Evolutionary conservation across 92 coral and sea anemone genomes (phyloP), one percentile per base, ranked within the genome.

Genomic region (Chrysogorgia sp.): DNA sequence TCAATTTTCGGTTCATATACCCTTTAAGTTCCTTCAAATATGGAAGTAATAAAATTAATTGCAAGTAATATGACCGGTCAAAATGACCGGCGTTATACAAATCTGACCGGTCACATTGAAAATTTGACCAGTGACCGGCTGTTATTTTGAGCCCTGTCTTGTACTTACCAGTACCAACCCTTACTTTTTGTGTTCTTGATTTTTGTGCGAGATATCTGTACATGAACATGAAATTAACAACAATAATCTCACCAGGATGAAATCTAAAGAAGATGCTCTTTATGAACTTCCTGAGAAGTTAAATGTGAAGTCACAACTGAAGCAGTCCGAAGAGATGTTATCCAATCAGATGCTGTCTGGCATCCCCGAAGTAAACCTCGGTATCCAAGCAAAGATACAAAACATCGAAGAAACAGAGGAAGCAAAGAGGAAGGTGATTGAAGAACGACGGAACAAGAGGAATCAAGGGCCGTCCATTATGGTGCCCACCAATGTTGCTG

Each of bases 301-400:
- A 34, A 90, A 94, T 81, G 98, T 94, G 24, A 82, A 86, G 41
- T 94, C 98, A 79, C 84, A 86, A 58, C 89, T 94, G 21, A 94
- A 91, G 93, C 91, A 85, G 60, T 94, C 98, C 21, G 98, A 94
- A 65, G 98, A 94, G 68, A 94, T 94, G 98, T 74, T 94, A 68
- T 94, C 98, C 12, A 94, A 91, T 79, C 98, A 94, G 87, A 94
- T 94, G 98, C 77, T 94, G 45, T 94, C 98, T 23, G 98, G 98
- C 6, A 94, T 94, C 53, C 98, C 98, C 43, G 98, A 94, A 65
- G 98, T 94, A 32, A 92, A 94, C 81, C 88, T 94, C 41, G 98
- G 98, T 34, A 94, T 94, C 79, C 89, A 90, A 7, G 98, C 98
- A 41, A 94, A 94, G 71, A 94, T 94, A 67, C 88, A 88, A 63